phyloP scores from a whole-genome alignment of 2,888 invertebrate species.

The Callosobruchus maculatus region DNA sequence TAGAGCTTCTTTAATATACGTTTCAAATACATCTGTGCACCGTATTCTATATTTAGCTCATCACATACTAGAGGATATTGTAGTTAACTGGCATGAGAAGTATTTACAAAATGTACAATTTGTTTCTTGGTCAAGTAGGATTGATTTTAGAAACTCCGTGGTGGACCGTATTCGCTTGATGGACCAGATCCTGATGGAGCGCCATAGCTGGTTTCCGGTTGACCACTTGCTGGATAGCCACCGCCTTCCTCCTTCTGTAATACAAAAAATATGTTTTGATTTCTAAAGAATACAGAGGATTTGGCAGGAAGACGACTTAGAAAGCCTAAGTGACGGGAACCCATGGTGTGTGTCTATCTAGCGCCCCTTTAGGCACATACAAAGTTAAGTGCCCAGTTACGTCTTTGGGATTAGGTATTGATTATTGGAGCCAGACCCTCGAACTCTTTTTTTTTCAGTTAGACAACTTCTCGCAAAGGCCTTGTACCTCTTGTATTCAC shows the following conservation, averaged over 20 bases:
- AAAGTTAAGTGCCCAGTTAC: too few species aligned
- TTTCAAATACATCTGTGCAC: conserved; percentile 20
- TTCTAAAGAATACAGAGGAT: too few species aligned
- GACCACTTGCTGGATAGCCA: conserved; percentile 45
- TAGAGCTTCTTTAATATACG: neutral
- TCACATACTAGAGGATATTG: conserved; percentile 16
- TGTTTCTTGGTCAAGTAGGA: conserved; percentile 1
- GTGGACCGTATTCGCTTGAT: conserved; percentile 61
- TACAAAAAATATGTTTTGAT: conserved; percentile 1
- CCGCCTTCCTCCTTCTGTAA: conserved; percentile 44
- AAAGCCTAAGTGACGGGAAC: too few species aligned
- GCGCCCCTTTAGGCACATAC: too few species aligned
- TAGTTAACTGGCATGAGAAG: conserved; percentile 22
- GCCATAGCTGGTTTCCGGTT: conserved; percentile 52
- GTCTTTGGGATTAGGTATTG: too few species aligned
- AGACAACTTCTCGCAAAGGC: too few species aligned
- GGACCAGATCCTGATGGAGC: conserved; percentile 46
- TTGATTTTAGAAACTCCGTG: conserved; percentile 31
- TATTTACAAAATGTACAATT: conserved; percentile 22
- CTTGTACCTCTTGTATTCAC: too few species aligned
- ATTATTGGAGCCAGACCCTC: too few species aligned
- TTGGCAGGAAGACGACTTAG: too few species aligned
- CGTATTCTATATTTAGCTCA: conserved; percentile 13
- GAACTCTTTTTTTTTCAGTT: too few species aligned
- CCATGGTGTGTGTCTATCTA: too few species aligned